Percentiles rank a stretch among this genome's conserved stretches.
These are phyloP conservation scores for Anomalospiza imberbis DNA, from an alignment of 2,797 vertebrate species.

Conservation along the genomic window DNA sequence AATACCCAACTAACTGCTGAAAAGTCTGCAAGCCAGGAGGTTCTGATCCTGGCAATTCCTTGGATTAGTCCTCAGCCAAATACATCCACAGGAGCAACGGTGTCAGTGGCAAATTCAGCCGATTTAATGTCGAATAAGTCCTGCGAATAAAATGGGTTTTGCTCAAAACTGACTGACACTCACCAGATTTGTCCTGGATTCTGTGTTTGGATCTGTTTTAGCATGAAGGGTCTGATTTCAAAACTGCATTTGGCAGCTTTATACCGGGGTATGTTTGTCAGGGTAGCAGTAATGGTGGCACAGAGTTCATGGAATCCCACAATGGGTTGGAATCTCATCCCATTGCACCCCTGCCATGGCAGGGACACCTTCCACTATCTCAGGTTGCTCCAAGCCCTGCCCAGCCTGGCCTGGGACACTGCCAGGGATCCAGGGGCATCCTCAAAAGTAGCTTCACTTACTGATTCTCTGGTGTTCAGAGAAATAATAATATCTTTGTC, in stretches of 20 bases:
- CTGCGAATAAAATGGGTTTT: not conserved
- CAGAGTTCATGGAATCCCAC: not conserved
- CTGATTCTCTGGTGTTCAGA: not conserved
- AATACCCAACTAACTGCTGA: not conserved
- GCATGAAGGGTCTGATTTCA: not conserved
- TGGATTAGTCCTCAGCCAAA: not conserved
- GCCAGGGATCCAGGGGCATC: not conserved
- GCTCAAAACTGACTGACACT: not conserved
- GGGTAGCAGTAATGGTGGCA: not conserved
- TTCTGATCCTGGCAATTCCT: not conserved
- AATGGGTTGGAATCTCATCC: not conserved
- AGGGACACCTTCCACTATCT: not conserved
- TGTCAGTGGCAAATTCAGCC: accelerated
- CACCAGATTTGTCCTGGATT: not conserved
- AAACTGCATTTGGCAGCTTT: not conserved
- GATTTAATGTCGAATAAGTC: not conserved
- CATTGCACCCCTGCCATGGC: not conserved
- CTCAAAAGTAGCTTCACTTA: not conserved
- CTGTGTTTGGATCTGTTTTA: not conserved
- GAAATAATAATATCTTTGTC: not conserved
- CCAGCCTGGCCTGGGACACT: not conserved
- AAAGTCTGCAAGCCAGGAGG: not conserved
- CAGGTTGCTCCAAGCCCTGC: not conserved
- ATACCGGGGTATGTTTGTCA: not conserved
- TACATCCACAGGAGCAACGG: not conserved